Evolutionary conservation across 2,113 vertebrate species (phyloP).

Genomic region (Rhagologus leucostigma): DNA sequence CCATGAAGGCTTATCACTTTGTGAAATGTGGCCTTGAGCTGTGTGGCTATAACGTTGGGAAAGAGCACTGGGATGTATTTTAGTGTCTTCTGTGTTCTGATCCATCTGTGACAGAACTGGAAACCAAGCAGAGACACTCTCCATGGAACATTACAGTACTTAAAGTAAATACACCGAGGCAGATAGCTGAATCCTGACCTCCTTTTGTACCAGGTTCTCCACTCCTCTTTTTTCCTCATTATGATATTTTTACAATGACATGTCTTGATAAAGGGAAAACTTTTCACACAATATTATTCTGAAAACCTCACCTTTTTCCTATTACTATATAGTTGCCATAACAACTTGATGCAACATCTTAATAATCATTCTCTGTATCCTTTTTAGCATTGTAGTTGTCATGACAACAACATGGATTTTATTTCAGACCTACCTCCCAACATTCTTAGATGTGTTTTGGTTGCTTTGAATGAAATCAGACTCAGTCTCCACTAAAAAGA

Average conservation of each 20-base stretch:
- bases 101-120: background rate
- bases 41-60: background rate
- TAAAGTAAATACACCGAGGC: background rate
- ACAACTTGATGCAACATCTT: conserved; percentile 58
- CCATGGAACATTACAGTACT: background rate
- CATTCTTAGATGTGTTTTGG: background rate
- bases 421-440: conserved; percentile 35
- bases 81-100: background rate
- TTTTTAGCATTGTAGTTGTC: conserved; percentile 66
- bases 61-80: background rate
- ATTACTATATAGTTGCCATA: conserved; percentile 64
- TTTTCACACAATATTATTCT: background rate
- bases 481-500: background rate
- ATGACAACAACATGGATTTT: conserved; percentile 66
- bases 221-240: background rate
- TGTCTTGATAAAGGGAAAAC: background rate
- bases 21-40: background rate
- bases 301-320: conserved; percentile 10
- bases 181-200: background rate
- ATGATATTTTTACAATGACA: background rate
- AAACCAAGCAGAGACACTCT: background rate
- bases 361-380: conserved; percentile 46
- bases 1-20: background rate
- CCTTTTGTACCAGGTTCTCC: background rate
- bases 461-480: conserved; percentile 42